Evolutionary conservation across 2,113 vertebrate genomes (phyloP).

Genomic region (Campylomormyrus tamandua): DNA sequence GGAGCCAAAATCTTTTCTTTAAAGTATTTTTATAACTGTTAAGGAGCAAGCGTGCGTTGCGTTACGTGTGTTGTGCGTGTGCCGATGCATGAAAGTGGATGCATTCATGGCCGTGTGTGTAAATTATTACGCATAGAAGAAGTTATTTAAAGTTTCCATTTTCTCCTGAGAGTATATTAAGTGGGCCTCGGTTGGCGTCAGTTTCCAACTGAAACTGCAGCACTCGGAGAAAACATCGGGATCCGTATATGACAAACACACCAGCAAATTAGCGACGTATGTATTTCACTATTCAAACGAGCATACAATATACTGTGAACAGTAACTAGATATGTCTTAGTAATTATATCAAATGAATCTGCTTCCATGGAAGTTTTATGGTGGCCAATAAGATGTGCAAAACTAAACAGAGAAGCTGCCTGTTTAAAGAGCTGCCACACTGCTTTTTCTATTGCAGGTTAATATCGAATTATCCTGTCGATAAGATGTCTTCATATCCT

Average conservation of each 20-base stretch:
- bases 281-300: slow-evolving; percentile 7
- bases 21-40: slow-evolving; percentile 48
- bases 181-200: slow-evolving; percentile 13
- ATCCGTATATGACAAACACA: slow-evolving; percentile 22
- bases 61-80: slow-evolving; percentile 33
- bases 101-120: background rate
- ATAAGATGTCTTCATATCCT: slow-evolving; percentile 62
- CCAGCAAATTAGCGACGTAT: slow-evolving; percentile 14
- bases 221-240: slow-evolving; percentile 29
- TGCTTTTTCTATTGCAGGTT: slow-evolving; percentile 55
- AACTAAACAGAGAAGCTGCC: slow-evolving; percentile 57
- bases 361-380: slow-evolving; percentile 58
- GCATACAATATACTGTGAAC: slow-evolving; percentile 56
- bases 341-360: slow-evolving; percentile 49
- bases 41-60: slow-evolving; percentile 15
- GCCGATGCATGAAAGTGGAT: slow-evolving; percentile 35
- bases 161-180: slow-evolving; percentile 14
- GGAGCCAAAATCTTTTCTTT: slow-evolving; percentile 28
- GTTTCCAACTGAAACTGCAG: slow-evolving; percentile 40
- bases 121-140: slow-evolving; percentile 14
- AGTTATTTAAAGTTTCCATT: slow-evolving; percentile 18
- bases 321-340: slow-evolving; percentile 50
- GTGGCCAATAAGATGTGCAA: slow-evolving; percentile 46
- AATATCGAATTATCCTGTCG: slow-evolving; percentile 60
- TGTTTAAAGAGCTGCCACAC: slow-evolving; percentile 41